phyloP scores from a whole-genome alignment of 2,113 vertebrate genomes.

The Salvelinus alpinus region DNA sequence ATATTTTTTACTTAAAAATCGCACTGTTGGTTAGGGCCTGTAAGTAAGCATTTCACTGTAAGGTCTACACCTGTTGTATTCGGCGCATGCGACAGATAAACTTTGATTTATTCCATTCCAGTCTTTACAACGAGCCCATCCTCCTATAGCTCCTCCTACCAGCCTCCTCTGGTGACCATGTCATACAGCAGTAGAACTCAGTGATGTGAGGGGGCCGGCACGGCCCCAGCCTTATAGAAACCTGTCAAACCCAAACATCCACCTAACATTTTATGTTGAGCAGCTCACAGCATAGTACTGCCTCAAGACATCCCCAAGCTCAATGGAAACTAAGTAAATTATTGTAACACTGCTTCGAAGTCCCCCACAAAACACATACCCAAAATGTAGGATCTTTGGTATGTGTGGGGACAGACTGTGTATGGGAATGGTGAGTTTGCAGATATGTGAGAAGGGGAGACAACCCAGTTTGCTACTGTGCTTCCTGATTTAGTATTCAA shows the following conservation, averaged over 20 bases:
- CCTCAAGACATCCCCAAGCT: slow-evolving; percentile 17
- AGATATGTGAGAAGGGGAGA: neutral
- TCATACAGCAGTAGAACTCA: slow-evolving; percentile 34
- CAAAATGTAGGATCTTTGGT: slow-evolving; percentile 12
- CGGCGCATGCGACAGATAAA: too few species aligned
- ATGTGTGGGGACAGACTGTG: slow-evolving; percentile 16
- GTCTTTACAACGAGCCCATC: too few species aligned
- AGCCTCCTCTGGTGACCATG: slow-evolving; percentile 4
- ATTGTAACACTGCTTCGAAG: neutral
- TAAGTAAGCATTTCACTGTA: too few species aligned
- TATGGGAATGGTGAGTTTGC: slow-evolving; percentile 4
- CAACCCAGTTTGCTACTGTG: neutral
- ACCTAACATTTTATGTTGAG: slow-evolving; percentile 15
- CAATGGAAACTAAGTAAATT: slow-evolving; percentile 31
- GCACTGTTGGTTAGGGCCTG: too few species aligned
- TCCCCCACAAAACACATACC: slow-evolving; percentile 21
- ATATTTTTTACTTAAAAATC: too few species aligned
- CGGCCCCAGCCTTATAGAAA: neutral
- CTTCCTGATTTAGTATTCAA: slow-evolving; percentile 19
- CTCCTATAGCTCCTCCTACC: too few species aligned
- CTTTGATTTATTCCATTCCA: too few species aligned
- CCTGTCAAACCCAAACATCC: slow-evolving; percentile 22
- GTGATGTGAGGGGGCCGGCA: slow-evolving; percentile 16
- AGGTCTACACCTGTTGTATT: too few species aligned
- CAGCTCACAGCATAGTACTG: slow-evolving; percentile 29